Percentiles rank a stretch among this genome's conserved stretches.
Evolutionary conservation across 1,140 invertebrate genomes (phyloP).

Genomic region (Pseudomyrmex pallidus): DNA sequence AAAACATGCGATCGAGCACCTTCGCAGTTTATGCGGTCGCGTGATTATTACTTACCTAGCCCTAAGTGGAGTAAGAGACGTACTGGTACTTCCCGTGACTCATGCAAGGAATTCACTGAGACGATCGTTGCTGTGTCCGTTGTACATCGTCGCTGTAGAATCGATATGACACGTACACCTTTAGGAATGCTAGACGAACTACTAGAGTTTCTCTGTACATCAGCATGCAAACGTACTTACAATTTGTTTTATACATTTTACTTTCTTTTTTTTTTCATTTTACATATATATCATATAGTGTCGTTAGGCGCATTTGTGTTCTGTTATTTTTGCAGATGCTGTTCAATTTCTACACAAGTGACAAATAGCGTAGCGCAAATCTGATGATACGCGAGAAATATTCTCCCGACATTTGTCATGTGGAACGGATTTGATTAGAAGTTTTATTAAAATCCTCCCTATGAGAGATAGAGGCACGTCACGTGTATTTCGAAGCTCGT

Average conservation of each 20-base stretch:
- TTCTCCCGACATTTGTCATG: neutral
- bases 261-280: neutral
- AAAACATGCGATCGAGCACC: constrained; percentile 53
- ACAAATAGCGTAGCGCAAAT: neutral
- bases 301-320: neutral
- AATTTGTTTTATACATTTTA: neutral
- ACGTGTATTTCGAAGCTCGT: neutral
- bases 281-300: neutral
- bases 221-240: neutral
- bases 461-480: neutral
- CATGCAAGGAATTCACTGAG: constrained; percentile 70
- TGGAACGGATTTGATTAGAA: constrained; percentile 6
- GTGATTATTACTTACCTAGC: constrained; percentile 69
- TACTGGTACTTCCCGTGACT: constrained; percentile 72
- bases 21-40: constrained; percentile 55
- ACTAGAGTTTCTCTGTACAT: neutral
- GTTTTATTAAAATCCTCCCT: neutral
- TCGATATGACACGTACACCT: constrained; percentile 67
- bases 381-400: neutral
- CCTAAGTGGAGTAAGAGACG: constrained; percentile 66
- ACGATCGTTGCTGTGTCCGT: constrained; percentile 48
- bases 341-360: neutral
- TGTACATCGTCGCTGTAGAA: constrained; percentile 29
- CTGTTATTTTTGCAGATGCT: neutral
- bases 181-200: constrained; percentile 67